phyloP scores from a whole-genome alignment of 2,797 vertebrate genomes.

The Myripristis jacobus region DNA sequence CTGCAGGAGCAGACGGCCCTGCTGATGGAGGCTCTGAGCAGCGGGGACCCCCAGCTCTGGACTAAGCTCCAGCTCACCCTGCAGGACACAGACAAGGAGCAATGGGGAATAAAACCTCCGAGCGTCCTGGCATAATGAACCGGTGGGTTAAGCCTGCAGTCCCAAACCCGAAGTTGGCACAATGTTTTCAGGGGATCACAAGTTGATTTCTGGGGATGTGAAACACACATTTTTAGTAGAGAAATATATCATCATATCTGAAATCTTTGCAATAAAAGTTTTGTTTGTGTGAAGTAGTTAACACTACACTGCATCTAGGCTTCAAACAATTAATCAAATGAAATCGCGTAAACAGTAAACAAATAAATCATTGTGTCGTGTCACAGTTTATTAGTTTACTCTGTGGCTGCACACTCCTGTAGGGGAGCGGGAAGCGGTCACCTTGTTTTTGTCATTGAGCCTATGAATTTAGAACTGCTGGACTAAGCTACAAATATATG shows the following conservation, averaged over 20 bases:
- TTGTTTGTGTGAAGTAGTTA: conserved; percentile 10
- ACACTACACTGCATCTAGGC: not conserved
- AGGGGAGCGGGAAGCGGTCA: not conserved
- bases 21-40: conserved; percentile 89
- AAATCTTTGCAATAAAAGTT: conserved; percentile 4
- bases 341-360: not conserved
- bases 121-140: conserved; percentile 35
- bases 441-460: not conserved
- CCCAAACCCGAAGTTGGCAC: conserved; percentile 8
- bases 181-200: conserved; percentile 1
- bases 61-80: conserved; percentile 88
- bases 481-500: conserved; percentile 19
- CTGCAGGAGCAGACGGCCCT: conserved; percentile 91
- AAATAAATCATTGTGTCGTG: too few relatives aligned
- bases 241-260: not conserved
- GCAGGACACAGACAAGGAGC: conserved; percentile 68
- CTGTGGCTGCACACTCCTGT: not conserved
- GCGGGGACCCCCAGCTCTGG: conserved; percentile 89
- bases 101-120: conserved; percentile 42
- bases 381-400: too few relatives aligned
- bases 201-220: conserved; percentile 8
- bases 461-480: conserved; percentile 41
- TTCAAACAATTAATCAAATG: not conserved
- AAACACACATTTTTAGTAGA: conserved; percentile 3
- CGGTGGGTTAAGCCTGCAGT: conserved; percentile 27